Percentiles rank a stretch among this genome's conserved stretches.
phyloP scores from a whole-genome alignment of 2,113 vertebrate species.

The Mus spicilegus region DNA sequence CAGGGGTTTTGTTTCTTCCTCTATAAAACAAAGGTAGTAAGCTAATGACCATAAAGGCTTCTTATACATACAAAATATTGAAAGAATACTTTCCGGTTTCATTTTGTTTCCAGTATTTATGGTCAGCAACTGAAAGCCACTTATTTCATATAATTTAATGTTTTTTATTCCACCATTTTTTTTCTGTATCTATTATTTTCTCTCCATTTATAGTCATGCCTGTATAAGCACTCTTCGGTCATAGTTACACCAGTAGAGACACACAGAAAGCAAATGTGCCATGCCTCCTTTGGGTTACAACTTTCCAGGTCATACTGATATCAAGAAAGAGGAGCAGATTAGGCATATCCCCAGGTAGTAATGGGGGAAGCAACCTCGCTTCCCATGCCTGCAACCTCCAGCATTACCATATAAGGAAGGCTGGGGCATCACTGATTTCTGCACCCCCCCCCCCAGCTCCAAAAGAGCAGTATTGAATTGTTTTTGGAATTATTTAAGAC shows the following conservation, averaged over 20 bases:
- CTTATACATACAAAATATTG: neutral
- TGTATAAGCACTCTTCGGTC: neutral
- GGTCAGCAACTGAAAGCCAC: neutral
- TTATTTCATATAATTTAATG: neutral
- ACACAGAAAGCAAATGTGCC: neutral
- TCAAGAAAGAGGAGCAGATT: conserved; percentile 39
- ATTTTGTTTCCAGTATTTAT: neutral
- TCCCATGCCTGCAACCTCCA: neutral
- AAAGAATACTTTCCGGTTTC: neutral
- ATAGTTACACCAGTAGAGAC: neutral
- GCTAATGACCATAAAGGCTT: neutral
- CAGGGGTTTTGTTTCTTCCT: neutral
- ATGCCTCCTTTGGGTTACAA: conserved; percentile 2
- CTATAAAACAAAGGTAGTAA: neutral
- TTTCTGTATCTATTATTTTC: neutral
- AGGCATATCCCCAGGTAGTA: neutral
- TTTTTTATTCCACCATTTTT: neutral
- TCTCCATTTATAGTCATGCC: neutral
- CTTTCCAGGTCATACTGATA: neutral
- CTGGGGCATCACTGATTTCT: neutral
- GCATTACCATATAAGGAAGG: neutral
- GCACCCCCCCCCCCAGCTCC: neutral
- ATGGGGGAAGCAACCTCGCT: conserved; percentile 9
- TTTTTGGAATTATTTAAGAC: neutral
- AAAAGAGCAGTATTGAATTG: neutral